These are phyloP conservation scores for Pollenia amentaria DNA, from an alignment of 2,888 invertebrate genomes.

Conservation along the genomic window DNA sequence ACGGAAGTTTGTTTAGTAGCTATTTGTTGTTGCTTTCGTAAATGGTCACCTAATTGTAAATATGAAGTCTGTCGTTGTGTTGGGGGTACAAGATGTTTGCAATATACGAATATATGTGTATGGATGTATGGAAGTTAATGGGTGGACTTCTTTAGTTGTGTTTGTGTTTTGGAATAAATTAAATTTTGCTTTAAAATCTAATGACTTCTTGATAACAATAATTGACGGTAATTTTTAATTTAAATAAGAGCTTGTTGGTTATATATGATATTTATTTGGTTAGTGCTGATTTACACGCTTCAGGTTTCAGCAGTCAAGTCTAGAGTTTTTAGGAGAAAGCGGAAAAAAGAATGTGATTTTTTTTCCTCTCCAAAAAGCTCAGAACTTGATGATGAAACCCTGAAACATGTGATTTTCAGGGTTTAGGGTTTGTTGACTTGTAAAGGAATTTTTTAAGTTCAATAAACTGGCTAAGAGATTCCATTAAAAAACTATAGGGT, in stretches of 20 bases:
- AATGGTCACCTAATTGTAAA: slow-evolving; percentile 61
- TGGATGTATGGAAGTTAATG: slow-evolving; percentile 19
- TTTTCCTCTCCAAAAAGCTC: no score
- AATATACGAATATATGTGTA: neutral
- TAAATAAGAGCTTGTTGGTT: slow-evolving; percentile 7
- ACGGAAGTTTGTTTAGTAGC: slow-evolving; percentile 71
- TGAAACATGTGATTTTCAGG: no score
- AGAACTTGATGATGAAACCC: no score
- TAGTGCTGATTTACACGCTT: no score
- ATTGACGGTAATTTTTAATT: slow-evolving; percentile 56
- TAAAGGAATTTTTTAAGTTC: no score
- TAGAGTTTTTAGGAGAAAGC: no score
- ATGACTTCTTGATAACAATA: slow-evolving; percentile 59
- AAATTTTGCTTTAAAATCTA: slow-evolving; percentile 47
- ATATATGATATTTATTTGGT: no score
- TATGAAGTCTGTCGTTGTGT: neutral
- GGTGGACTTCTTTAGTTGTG: slow-evolving; percentile 19
- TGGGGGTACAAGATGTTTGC: slow-evolving; percentile 32
- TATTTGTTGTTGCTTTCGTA: slow-evolving; percentile 56
- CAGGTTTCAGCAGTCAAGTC: no score
- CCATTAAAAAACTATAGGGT: no score
- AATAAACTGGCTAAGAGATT: no score
- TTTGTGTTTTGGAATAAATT: slow-evolving; percentile 55
- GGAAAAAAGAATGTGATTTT: no score
- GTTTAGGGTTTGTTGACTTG: no score